Evolutionary conservation across 2,888 invertebrate species (phyloP), one percentile per base, ranked within the genome.

Genomic region (Agrotis ipsilon): DNA sequence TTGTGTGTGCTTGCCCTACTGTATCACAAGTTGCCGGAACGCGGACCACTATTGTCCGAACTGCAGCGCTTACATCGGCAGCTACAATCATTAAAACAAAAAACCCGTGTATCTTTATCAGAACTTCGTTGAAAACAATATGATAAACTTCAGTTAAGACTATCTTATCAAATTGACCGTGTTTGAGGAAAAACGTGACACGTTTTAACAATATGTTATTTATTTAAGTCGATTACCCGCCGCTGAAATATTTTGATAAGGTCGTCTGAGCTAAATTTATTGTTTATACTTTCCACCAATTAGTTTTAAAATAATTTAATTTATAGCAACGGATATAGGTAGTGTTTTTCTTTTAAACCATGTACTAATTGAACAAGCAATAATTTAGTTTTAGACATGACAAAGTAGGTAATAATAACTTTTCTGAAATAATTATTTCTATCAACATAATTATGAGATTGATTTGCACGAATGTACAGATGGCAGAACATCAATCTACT

Each of bases 11-110:
- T 24, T 75, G 18, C 75, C 75, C 4, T 75, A 75, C 58, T 75
- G 27, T 19, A 16, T 75, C 2, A 13, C n/a, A 4, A 75, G 16
- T 45, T 75, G 75, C 58, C 74, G 62, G 32, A 72, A 83, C 24
- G 71, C 75, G 2, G 81, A 83, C 19, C 82, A 82, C 27, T 81
- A 72, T 51, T 83, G 81, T 52, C 72, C 84, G 0, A 77, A 71
- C 52, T 72, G 72, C 60, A 64, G 18, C 46, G 64, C 79, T 18
- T 75, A 64, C 24, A 60, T 75, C 11, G 75, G 79, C 27, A 75
- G 51, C 21, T 32, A 75, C 51, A 45, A 48, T 0, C 19, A 64
- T 14, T 72, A 75, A 45, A n/a, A 14, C 24, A 57, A 21, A 51
- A 21, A 27, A 32, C 13, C 1, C 2, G 27, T 1, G 32, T 21